Conservation (phyloP, 2,113 vertebrate species). For the Pionites leucogaster region DNA sequence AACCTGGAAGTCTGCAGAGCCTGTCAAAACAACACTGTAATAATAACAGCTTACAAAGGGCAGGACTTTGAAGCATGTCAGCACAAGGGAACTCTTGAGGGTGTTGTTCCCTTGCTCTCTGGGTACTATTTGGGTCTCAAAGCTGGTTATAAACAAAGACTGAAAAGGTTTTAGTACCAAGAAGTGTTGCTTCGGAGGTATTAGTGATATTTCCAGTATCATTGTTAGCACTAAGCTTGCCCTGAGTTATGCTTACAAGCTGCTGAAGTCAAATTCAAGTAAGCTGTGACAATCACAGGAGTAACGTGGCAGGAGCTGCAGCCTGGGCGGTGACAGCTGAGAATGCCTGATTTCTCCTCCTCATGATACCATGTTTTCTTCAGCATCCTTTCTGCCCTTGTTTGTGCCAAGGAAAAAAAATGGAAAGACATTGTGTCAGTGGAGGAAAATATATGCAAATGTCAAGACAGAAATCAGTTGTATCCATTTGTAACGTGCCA, state of each 20-base stretch:
- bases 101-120: neutral
- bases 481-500: neutral
- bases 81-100: neutral
- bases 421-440: neutral
- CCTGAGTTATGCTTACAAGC: neutral
- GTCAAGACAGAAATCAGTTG: neutral
- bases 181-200: neutral
- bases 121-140: neutral
- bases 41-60: constrained; percentile 44
- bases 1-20: constrained; percentile 19
- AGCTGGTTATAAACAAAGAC: neutral
- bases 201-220: neutral
- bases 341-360: neutral
- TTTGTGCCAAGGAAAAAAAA: neutral
- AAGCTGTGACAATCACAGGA: neutral
- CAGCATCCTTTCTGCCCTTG: neutral
- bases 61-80: constrained; percentile 29
- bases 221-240: neutral
- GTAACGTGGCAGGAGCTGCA: neutral
- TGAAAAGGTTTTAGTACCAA: neutral
- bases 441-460: neutral
- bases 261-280: neutral
- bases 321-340: neutral
- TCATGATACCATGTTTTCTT: neutral
- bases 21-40: constrained; percentile 41